phyloP scores from a whole-genome alignment of 2,888 invertebrate genomes.

The Parochlus steinenii region DNA sequence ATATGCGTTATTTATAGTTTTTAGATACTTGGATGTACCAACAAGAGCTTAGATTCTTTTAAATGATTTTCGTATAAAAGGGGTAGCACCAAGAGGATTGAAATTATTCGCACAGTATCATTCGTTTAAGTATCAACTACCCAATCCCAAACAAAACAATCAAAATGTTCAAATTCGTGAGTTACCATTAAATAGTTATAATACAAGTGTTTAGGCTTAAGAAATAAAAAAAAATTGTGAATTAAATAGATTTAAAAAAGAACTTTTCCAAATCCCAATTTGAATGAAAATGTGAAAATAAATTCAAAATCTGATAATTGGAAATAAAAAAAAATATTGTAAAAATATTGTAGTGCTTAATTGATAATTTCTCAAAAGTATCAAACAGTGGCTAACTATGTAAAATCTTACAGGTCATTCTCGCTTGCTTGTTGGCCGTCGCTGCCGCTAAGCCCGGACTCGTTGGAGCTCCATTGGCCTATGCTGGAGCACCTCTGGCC shows the following conservation, averaged over 20 bases:
- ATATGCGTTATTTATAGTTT: too few relatives aligned
- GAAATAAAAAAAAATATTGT: background rate
- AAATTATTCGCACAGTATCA: too few relatives aligned
- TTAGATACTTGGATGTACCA: too few relatives aligned
- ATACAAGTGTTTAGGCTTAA: background rate
- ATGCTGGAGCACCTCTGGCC: slow-evolving; percentile 18
- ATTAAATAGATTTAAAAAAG: too few relatives aligned
- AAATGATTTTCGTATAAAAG: too few relatives aligned
- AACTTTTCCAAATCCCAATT: too few relatives aligned
- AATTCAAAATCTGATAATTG: background rate
- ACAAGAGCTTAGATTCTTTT: too few relatives aligned
- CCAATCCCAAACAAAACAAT: slow-evolving; percentile 19
- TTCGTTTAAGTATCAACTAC: too few relatives aligned
- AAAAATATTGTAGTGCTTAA: background rate
- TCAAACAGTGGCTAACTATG: slow-evolving; percentile 14
- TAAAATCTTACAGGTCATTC: slow-evolving; percentile 28
- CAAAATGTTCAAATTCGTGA: slow-evolving; percentile 37
- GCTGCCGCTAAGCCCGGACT: slow-evolving; percentile 34
- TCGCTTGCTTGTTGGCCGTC: slow-evolving; percentile 36
- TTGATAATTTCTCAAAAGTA: slow-evolving; percentile 8
- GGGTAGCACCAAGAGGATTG: too few relatives aligned
- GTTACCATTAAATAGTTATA: slow-evolving; percentile 18
- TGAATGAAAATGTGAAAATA: too few relatives aligned
- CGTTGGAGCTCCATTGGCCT: slow-evolving; percentile 20
- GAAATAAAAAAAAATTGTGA: too few relatives aligned